Conservation (phyloP, 2,888 invertebrate genomes). For the Frankliniella intonsa region DNA sequence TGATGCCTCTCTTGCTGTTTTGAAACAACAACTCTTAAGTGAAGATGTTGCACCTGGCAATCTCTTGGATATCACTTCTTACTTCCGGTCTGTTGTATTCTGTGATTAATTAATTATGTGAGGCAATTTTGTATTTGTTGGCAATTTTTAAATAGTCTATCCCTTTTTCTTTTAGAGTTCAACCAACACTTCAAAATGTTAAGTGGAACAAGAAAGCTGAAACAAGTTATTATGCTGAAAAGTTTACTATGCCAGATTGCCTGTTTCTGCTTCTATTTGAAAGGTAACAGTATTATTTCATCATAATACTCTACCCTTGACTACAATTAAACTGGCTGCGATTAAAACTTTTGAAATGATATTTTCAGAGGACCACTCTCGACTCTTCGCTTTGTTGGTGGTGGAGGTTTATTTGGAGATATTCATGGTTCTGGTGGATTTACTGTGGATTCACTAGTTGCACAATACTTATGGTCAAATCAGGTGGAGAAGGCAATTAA, state of each 20-base stretch:
- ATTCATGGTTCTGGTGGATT: constrained; percentile 50
- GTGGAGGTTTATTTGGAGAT: constrained; percentile 46
- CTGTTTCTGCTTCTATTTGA: constrained; percentile 57
- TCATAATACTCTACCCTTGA: neutral
- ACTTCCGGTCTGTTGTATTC: constrained; percentile 49
- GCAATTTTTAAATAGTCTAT: neutral
- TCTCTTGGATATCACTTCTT: constrained; percentile 60
- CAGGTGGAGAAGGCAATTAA: constrained; percentile 66
- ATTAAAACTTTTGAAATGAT: constrained; percentile 19
- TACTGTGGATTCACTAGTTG: constrained; percentile 57
- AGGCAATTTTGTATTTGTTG: neutral
- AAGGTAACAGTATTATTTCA: constrained; percentile 44
- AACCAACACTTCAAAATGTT: constrained; percentile 54
- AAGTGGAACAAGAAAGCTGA: constrained; percentile 57
- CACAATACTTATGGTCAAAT: constrained; percentile 59
- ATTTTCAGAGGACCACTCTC: constrained; percentile 53
- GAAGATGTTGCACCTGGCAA: constrained; percentile 60
- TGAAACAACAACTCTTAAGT: constrained; percentile 61
- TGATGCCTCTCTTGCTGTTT: constrained; percentile 63
- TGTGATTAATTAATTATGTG: too few relatives aligned
- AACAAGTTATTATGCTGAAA: constrained; percentile 44
- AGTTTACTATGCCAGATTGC: constrained; percentile 51
- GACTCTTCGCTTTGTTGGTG: constrained; percentile 53
- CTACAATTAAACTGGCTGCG: constrained; percentile 27
- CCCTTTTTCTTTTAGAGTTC: constrained; percentile 44